phyloP scores from a whole-genome alignment of 2,888 invertebrate genomes.

The Leptinotarsa rubiginosa region DNA sequence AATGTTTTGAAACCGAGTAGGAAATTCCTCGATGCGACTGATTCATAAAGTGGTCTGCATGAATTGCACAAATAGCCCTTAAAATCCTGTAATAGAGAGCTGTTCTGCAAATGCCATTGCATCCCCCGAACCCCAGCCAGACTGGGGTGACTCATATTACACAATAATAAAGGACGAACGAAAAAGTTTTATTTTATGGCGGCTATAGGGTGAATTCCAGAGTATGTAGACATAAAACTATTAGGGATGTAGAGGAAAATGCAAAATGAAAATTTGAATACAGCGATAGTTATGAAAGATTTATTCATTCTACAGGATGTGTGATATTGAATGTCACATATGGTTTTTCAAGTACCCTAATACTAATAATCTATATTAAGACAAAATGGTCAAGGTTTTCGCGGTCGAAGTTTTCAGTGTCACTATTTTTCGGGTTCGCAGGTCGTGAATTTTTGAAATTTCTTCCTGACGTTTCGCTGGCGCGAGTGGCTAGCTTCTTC shows the following conservation, averaged over 20 bases:
- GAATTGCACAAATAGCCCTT: conserved; percentile 33
- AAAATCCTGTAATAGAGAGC: conserved; percentile 32
- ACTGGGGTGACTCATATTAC: conserved; percentile 45
- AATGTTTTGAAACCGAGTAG: conserved; percentile 21
- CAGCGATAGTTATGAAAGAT: neutral
- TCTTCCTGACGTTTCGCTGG: too few relatives aligned
- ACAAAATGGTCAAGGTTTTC: too few relatives aligned
- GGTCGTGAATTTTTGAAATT: too few relatives aligned
- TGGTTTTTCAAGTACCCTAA: too few relatives aligned
- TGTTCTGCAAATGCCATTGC: conserved; percentile 43
- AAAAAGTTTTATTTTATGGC: conserved; percentile 32
- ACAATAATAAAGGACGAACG: conserved; percentile 32
- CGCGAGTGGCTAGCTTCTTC: too few relatives aligned
- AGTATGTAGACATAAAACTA: conserved; percentile 26
- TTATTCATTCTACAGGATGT: neutral
- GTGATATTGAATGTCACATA: neutral
- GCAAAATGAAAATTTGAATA: neutral
- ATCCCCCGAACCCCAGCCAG: conserved; percentile 41
- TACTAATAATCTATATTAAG: too few relatives aligned
- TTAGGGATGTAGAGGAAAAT: neutral
- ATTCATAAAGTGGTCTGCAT: conserved; percentile 30
- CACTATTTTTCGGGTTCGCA: too few relatives aligned
- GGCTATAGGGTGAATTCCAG: conserved; percentile 18
- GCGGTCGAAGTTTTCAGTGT: too few relatives aligned
- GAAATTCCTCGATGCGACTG: conserved; percentile 35